Base-by-base conservation (phyloP, 2,888 invertebrate genomes). In the Venustoraphidia nigricollis region DNA sequence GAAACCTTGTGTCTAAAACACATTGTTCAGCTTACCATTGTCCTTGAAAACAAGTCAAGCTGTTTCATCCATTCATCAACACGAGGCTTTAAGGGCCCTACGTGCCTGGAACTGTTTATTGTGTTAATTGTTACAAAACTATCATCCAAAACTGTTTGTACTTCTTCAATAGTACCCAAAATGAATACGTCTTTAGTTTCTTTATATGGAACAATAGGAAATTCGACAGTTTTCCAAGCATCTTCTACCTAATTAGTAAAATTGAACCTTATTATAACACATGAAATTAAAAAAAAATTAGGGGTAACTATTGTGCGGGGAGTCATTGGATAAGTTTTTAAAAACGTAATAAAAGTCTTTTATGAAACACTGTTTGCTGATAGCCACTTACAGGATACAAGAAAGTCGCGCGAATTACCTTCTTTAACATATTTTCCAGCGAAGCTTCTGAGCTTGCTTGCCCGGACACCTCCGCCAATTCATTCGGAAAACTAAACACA, bases 381-480 rank as follows among this genome's bases (percentile, higher is more conserved):
- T n/a, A n/a, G n/a, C n/a, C n/a, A n/a, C n/a, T n/a, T n/a, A n/a
- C n/a, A n/a, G n/a, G n/a, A n/a, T n/a, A n/a, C n/a, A n/a, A n/a
- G n/a, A n/a, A n/a, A n/a, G n/a, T n/a, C n/a, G n/a, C n/a, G 11
- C 10, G 38, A 50, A 40, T 14, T 56, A 80, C 83, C 72, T 83
- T 88, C 59, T 82, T 85, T 8, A 93, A 68, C 59, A 92, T 72
- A 8, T 69, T 67, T 65, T 93, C 92, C 10, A 93, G 71, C 8
- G 83, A 82, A 4, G 83, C 82, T 63, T 94, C 93, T 3, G 91
- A 89, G 56, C 86, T 89, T 0, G 93, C 93, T 62, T 89, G 86
- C 0, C 83, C 83, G 0, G 91, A 85, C 9, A 93, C 79, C 60
- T 92, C 89, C 77, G 85, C 83, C 11, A 94, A 65, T 52, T 82